A percentile compares a stretch with the other conserved stretches of the same genome.
Conservation (phyloP, 2,888 invertebrate species). For the Ichneumon xanthorius region DNA sequence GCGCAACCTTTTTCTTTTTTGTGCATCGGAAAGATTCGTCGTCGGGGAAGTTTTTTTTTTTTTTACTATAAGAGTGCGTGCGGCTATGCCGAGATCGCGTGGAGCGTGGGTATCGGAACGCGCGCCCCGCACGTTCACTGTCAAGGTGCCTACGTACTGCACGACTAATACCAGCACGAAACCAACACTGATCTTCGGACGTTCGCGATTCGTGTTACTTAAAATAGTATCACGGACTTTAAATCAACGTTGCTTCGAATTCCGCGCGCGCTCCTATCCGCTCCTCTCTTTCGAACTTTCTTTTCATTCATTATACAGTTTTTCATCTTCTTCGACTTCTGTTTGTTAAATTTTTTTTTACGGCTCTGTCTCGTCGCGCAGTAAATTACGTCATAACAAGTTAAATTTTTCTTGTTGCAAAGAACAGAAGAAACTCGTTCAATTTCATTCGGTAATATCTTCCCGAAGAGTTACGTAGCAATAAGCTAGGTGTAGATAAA, state of each 20-base stretch:
- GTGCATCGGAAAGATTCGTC: constrained; percentile 21
- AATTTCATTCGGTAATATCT: constrained; percentile 13
- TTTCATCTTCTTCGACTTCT: constrained; percentile 36
- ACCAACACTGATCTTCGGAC: constrained; percentile 4
- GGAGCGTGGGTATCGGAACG: constrained; percentile 42
- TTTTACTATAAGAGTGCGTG: constrained; percentile 37
- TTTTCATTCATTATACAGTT: constrained; percentile 33
- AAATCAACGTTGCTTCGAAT: constrained; percentile 59
- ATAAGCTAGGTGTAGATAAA: neutral
- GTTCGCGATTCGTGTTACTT: constrained; percentile 48
- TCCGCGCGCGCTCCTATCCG: constrained; percentile 41
- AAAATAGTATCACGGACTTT: constrained; percentile 63
- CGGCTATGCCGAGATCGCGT: constrained; percentile 56
- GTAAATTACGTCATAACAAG: neutral
- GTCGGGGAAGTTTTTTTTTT: constrained; percentile 3
- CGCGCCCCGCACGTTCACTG: constrained; percentile 47
- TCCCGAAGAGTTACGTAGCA: too few species aligned
- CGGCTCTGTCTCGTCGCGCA: neutral
- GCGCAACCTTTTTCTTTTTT: constrained; percentile 31
- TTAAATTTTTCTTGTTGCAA: constrained; percentile 10
- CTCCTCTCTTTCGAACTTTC: constrained; percentile 26
- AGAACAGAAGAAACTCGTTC: neutral
- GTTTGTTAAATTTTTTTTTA: neutral
- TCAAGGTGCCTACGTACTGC: constrained; percentile 53
- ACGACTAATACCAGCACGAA: neutral